Conservation (phyloP, 2,888 invertebrate genomes). For the Napeogenes inachia region DNA sequence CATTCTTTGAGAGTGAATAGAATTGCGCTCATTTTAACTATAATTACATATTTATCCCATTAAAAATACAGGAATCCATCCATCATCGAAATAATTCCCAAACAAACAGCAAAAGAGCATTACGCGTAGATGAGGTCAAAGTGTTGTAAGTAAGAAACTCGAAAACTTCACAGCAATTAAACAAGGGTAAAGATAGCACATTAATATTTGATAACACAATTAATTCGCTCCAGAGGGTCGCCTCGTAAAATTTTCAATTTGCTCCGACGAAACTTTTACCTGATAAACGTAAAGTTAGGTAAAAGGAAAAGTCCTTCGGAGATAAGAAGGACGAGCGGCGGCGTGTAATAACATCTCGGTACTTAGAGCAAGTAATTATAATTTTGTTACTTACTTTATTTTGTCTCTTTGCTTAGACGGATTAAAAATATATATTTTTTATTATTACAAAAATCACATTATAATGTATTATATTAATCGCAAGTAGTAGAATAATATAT, state of each 20-base stretch:
- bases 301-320: constrained; percentile 48
- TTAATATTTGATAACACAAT: constrained; percentile 77
- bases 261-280: constrained; percentile 63
- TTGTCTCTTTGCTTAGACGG: constrained; percentile 22
- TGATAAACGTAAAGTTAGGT: constrained; percentile 70
- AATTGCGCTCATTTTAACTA: not conserved
- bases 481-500: not conserved
- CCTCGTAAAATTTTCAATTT: constrained; percentile 75
- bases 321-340: constrained; percentile 45
- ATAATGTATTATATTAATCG: not conserved
- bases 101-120: constrained; percentile 6
- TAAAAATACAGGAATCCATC: constrained; percentile 1
- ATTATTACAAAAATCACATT: too few relatives aligned
- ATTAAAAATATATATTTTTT: constrained; percentile 7
- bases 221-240: constrained; percentile 52
- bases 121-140: constrained; percentile 13
- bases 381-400: constrained; percentile 43
- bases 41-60: not conserved
- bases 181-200: constrained; percentile 55
- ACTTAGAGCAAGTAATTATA: constrained; percentile 43
- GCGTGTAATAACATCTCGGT: constrained; percentile 49
- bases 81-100: constrained; percentile 8
- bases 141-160: constrained; percentile 30
- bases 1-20: too few relatives aligned
- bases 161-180: constrained; percentile 55